These are phyloP conservation scores for Castor canadensis DNA, from an alignment of 2,113 vertebrate genomes.

Conservation along the genomic window DNA sequence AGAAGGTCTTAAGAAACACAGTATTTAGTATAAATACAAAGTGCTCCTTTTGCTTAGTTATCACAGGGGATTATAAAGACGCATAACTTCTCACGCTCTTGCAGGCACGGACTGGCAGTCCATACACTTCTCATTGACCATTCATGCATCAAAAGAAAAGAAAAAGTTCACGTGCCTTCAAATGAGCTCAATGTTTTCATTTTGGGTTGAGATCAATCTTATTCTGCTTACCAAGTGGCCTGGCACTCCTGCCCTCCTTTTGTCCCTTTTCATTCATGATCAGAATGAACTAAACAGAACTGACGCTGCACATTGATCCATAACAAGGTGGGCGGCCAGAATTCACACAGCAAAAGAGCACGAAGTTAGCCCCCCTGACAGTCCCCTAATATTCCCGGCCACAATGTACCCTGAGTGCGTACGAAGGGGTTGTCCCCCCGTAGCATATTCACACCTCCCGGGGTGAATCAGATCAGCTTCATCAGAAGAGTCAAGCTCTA, in stretches of 20 bases:
- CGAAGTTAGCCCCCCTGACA: neutral
- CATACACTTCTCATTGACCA: neutral
- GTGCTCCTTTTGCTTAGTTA: neutral
- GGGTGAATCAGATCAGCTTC: neutral
- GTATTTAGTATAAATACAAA: neutral
- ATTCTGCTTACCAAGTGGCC: neutral
- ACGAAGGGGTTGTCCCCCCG: fast-evolving
- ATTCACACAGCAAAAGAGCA: neutral
- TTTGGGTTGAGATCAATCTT: neutral
- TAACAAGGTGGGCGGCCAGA: neutral
- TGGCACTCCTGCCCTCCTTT: neutral
- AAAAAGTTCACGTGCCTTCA: neutral
- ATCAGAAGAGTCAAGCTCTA: neutral
- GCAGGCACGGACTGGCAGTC: fast-evolving
- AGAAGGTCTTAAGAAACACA: neutral
- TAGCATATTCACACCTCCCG: too few species aligned
- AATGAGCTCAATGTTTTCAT: neutral
- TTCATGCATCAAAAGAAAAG: neutral
- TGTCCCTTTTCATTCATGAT: constrained; percentile 28
- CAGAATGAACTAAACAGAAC: constrained; percentile 15
- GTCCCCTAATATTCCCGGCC: neutral
- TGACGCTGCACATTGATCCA: neutral
- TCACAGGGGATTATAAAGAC: neutral
- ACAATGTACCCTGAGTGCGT: neutral
- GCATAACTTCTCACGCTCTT: neutral